These are phyloP conservation scores for Eptatretus atami DNA, from an alignment of 2,797 vertebrate species.

Conservation along the genomic window DNA sequence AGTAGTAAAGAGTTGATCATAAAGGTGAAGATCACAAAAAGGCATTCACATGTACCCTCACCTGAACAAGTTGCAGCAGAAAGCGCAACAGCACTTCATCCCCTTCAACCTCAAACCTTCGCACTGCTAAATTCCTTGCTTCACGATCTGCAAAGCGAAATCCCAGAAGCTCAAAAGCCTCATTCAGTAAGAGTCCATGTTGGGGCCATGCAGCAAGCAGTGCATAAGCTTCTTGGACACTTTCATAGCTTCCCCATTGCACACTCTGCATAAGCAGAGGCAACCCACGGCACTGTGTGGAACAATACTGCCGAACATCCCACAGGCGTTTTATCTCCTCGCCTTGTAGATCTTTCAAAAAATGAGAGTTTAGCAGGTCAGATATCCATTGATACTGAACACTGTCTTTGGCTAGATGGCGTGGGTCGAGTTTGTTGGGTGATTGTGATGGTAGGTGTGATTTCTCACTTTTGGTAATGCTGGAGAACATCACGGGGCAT, in stretches of 20 bases:
- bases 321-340: constrained; percentile 91
- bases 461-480: constrained; percentile 22
- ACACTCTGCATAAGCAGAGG: constrained; percentile 82
- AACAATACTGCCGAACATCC: constrained; percentile 75
- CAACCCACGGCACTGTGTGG: constrained; percentile 64
- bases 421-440: constrained; percentile 69
- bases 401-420: constrained; percentile 17
- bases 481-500: constrained; percentile 72
- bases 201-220: constrained; percentile 64
- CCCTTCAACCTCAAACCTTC: constrained; percentile 63
- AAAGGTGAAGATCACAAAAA: too few species aligned
- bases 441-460: constrained; percentile 30
- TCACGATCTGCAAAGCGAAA: constrained; percentile 80
- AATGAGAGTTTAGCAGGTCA: constrained; percentile 57
- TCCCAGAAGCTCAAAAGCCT: constrained; percentile 80
- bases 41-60: constrained; percentile 11
- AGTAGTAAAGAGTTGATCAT: too few species aligned
- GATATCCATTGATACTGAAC: constrained; percentile 13
- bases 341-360: constrained; percentile 56
- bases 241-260: constrained; percentile 69
- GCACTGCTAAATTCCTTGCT: constrained; percentile 67
- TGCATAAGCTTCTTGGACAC: constrained; percentile 43
- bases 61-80: constrained; percentile 83
- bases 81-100: constrained; percentile 75
- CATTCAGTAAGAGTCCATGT: constrained; percentile 54